Evolutionary conservation across 2,113 vertebrate species (phyloP), one percentile per base, ranked within the genome.

Genomic region (Okapia johnstoni): DNA sequence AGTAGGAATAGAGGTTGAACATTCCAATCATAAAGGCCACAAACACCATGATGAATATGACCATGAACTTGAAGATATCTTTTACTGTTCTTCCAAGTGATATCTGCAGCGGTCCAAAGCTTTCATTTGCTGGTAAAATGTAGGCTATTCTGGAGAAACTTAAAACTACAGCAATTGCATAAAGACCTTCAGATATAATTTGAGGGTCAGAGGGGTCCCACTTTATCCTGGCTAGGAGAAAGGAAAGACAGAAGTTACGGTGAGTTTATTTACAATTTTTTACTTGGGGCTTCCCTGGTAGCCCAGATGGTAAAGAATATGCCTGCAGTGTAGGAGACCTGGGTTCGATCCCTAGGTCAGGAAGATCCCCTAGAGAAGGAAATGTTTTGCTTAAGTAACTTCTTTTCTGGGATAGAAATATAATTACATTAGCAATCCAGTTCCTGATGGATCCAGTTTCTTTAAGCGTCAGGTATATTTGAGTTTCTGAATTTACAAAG

Each of bases 31-130:
- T 99, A 98, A 99, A 99, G 94, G 99, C 99, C 98, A 99, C 99
- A 95, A 99, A 99, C 83, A 99, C 99, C 98, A 99, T 99, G 94
- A 99, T 99, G 97, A 99, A 99, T 98, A 99, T 99, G 97, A 99
- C 99, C 99, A 99, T 99, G 97, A 99, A 99, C 97, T 99, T 99
- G 98, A 99, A 99, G 97, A 99, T 99, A 97, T 99, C 99, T 98
- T 99, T 99, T 11, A 99, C 99, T 0, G 99, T 99, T 94, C 99
- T 99, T 61, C 99, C 99, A 61, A 99, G 99, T 1, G 99, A 99
- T 98, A 99, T 99, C 98, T 99, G 99, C 96, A 99, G 98, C 1
- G 99, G 99, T 30, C 99, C 99, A 55, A 99, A 99, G 98, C 99
- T 99, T 98, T 99, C 99, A 25, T 99, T 99, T 94, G 99, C 99